Percentiles rank a stretch among this genome's conserved stretches.
Evolutionary conservation across 1,140 invertebrate genomes (phyloP).

Genomic region (Elymnias hypermnestra): DNA sequence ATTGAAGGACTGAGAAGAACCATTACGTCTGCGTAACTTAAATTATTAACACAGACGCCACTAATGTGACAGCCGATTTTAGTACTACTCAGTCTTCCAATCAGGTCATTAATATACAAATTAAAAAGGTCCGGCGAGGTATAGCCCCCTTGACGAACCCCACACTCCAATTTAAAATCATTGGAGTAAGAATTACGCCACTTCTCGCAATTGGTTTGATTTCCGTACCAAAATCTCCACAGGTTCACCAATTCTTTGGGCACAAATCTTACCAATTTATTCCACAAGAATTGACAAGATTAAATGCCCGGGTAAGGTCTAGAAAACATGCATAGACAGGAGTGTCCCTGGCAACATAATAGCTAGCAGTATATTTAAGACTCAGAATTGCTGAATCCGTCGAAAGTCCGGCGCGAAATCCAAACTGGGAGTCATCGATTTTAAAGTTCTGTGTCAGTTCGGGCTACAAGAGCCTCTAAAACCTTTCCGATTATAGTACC

Average conservation of each 20-base stretch:
- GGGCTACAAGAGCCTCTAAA: neutral
- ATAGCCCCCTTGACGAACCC: slow-evolving; percentile 5
- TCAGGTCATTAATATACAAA: neutral
- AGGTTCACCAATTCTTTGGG: neutral
- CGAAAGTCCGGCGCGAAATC: slow-evolving; percentile 10
- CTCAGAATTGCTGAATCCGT: slow-evolving; percentile 9
- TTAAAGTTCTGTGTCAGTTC: neutral
- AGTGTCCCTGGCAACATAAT: slow-evolving; percentile 5
- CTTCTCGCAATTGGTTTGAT: slow-evolving; percentile 2
- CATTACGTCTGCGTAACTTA: slow-evolving; percentile 6
- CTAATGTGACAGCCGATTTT: neutral
- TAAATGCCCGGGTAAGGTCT: slow-evolving; percentile 14
- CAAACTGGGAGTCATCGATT: slow-evolving; percentile 11
- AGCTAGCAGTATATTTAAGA: slow-evolving; percentile 3
- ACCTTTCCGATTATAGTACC: neutral
- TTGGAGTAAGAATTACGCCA: neutral
- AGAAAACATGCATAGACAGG: slow-evolving; percentile 13
- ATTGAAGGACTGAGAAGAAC: too few relatives aligned
- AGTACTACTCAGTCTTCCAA: neutral
- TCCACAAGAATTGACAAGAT: slow-evolving; percentile 9
- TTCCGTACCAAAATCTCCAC: slow-evolving; percentile 6
- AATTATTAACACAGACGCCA: neutral
- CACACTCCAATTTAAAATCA: slow-evolving; percentile 3
- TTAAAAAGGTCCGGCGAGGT: slow-evolving; percentile 4
- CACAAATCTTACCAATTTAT: neutral